phyloP scores from a whole-genome alignment of 2,888 invertebrate species.

The Onthophagus sagittarius region DNA sequence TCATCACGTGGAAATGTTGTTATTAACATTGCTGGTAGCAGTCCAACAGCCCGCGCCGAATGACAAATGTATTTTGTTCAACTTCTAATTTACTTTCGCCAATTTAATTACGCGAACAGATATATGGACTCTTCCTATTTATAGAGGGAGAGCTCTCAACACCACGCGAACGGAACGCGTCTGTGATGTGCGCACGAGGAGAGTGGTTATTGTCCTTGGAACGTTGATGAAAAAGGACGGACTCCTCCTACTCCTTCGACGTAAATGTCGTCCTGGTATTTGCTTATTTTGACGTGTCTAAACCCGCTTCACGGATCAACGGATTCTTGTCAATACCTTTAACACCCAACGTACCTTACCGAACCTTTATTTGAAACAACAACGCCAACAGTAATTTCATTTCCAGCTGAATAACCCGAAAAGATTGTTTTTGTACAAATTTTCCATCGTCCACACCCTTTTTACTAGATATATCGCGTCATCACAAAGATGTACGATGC shows the following conservation, averaged over 20 bases:
- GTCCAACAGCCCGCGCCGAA: constrained; percentile 31
- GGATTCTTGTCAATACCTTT: constrained; percentile 31
- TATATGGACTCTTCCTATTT: constrained; percentile 24
- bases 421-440: not conserved
- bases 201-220: not conserved
- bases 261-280: constrained; percentile 35
- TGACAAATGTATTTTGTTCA: constrained; percentile 33
- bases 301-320: constrained; percentile 34
- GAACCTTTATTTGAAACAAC: not conserved
- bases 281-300: constrained; percentile 36
- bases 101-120: constrained; percentile 34
- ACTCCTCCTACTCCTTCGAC: not conserved
- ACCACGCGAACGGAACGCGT: not conserved
- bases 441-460: no score
- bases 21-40: constrained; percentile 32
- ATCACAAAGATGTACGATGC: no score
- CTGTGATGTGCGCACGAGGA: not conserved
- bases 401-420: not conserved
- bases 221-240: not conserved
- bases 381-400: not conserved
- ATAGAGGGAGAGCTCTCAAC: not conserved
- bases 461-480: no score
- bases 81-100: constrained; percentile 33
- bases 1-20: constrained; percentile 31
- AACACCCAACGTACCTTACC: not conserved